These are phyloP conservation scores for Microctenopoma steveboyesi DNA, from an alignment of 2,797 vertebrate genomes.

Conservation along the genomic window DNA sequence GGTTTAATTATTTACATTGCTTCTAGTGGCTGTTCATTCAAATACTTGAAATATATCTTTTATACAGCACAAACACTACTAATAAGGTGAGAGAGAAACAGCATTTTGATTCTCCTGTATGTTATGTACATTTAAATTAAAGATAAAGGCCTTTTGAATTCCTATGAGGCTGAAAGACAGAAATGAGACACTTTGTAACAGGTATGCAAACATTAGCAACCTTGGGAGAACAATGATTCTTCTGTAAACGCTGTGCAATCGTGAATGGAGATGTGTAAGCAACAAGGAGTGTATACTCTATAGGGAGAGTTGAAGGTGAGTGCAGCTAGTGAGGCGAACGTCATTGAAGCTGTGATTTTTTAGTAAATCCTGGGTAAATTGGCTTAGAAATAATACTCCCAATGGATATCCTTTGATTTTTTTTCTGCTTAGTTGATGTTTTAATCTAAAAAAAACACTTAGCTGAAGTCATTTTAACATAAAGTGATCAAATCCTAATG, in stretches of 20 bases:
- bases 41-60: too few species aligned
- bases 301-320: conserved; percentile 16
- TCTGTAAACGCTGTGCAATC: not conserved
- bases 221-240: conserved; percentile 4
- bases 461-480: too few species aligned
- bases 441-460: not conserved
- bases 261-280: not conserved
- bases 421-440: conserved; percentile 23
- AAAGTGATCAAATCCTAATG: too few species aligned
- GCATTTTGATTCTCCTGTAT: too few species aligned
- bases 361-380: conserved; percentile 36
- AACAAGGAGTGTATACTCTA: conserved; percentile 1
- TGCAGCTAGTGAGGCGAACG: conserved; percentile 7
- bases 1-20: too few species aligned
- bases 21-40: too few species aligned
- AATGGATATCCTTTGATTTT: not conserved
- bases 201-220: not conserved
- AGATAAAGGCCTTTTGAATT: too few species aligned
- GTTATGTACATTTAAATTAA: too few species aligned
- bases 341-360: conserved; percentile 32
- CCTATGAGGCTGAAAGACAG: not conserved
- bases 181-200: conserved; percentile 3
- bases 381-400: conserved; percentile 21
- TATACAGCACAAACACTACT: too few species aligned
- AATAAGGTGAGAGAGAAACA: too few species aligned